These are phyloP conservation scores for Protaetia brevitarsis DNA, from an alignment of 1,140 invertebrate genomes.

Conservation along the genomic window DNA sequence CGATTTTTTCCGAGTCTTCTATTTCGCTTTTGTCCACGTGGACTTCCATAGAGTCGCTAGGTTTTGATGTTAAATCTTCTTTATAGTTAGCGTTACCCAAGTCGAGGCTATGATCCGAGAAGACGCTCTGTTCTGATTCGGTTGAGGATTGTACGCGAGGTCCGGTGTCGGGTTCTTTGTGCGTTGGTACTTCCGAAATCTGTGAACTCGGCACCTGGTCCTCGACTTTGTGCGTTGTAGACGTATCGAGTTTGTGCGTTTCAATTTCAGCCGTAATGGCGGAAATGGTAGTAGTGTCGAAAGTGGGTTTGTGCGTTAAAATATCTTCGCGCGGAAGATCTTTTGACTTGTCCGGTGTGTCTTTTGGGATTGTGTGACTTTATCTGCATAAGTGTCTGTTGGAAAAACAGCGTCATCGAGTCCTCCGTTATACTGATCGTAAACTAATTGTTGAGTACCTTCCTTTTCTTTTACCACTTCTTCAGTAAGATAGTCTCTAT, in stretches of 20 bases:
- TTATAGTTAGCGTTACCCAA: conserved; percentile 27
- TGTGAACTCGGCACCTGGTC: not conserved
- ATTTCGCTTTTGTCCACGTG: conserved; percentile 55
- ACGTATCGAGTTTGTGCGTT: conserved; percentile 22
- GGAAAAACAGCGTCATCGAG: not conserved
- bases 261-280: not conserved
- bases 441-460: not conserved
- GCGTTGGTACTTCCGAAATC: conserved; percentile 14
- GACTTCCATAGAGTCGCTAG: conserved; percentile 51
- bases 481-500: not conserved
- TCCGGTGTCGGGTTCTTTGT: conserved; percentile 24
- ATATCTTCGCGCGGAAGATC: conserved; percentile 26
- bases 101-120: conserved; percentile 32
- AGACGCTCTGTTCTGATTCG: conserved; percentile 37
- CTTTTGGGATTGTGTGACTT: conserved; percentile 15
- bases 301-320: conserved; percentile 27
- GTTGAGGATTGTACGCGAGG: conserved; percentile 30
- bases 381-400: not conserved
- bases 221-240: conserved; percentile 35
- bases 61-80: conserved; percentile 41
- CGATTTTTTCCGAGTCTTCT: conserved; percentile 51
- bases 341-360: conserved; percentile 4
- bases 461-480: not conserved
- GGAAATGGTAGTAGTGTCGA: not conserved
- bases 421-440: conserved; percentile 19